Percentiles rank a stretch among this genome's conserved stretches.
Conservation (phyloP, 2,888 invertebrate species). For the Lasiommata megera region DNA sequence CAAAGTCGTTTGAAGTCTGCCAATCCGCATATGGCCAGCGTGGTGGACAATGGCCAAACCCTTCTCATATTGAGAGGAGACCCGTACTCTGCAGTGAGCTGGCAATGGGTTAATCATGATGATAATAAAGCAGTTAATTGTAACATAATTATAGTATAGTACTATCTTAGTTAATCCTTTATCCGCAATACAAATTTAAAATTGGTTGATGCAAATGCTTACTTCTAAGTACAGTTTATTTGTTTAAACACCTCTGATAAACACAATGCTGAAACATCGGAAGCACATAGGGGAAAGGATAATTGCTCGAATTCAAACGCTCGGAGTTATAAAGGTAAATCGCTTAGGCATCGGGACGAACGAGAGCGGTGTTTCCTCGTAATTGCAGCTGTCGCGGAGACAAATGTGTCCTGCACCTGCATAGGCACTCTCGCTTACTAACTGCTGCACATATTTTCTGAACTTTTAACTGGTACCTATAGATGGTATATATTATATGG, state of each 20-base stretch:
- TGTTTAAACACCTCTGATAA: not conserved
- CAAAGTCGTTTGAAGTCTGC: too few species aligned
- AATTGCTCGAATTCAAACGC: constrained; percentile 11
- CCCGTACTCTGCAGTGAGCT: too few species aligned
- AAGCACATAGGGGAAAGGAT: constrained; percentile 4
- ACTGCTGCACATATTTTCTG: constrained; percentile 11
- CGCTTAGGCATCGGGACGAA: constrained; percentile 41
- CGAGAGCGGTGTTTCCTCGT: constrained; percentile 59
- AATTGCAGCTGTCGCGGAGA: constrained; percentile 74
- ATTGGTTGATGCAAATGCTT: too few species aligned
- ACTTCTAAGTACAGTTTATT: too few species aligned
- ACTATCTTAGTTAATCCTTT: too few species aligned
- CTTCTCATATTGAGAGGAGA: too few species aligned
- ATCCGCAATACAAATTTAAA: too few species aligned
- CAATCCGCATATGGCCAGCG: too few species aligned
- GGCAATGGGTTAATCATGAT: too few species aligned
- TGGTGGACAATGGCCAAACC: too few species aligned
- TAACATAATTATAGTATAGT: too few species aligned
- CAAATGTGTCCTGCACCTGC: constrained; percentile 50
- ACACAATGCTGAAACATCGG: constrained; percentile 6
- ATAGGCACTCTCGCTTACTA: constrained; percentile 2
- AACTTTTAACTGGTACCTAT: not conserved
- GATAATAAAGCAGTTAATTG: too few species aligned
- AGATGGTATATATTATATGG: not conserved
- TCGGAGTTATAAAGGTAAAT: constrained; percentile 33